Conservation (phyloP, 2,113 vertebrate genomes). For the Sigmodon hispidus region DNA sequence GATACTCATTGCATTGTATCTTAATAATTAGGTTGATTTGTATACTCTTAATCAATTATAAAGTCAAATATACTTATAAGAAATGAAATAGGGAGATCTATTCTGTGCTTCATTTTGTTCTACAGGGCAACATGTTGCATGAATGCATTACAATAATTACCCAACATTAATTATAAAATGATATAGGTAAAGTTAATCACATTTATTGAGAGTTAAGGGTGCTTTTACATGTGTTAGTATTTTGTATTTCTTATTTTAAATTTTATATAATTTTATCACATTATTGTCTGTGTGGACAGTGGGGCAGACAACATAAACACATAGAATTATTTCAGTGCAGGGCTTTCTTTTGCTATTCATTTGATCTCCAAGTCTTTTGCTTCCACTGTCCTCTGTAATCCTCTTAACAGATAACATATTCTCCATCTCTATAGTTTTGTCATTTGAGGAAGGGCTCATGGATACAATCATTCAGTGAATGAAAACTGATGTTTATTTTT, state of each 20-base stretch:
- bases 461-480: neutral
- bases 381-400: neutral
- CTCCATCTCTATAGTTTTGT: neutral
- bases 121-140: neutral
- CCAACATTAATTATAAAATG: neutral
- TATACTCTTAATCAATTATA: neutral
- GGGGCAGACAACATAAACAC: neutral
- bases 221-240: neutral
- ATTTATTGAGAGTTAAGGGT: neutral
- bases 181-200: neutral
- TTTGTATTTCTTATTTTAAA: neutral
- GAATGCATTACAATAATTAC: neutral
- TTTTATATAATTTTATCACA: neutral
- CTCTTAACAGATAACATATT: neutral
- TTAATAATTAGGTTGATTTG: neutral
- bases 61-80: neutral
- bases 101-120: neutral
- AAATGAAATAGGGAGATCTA: neutral
- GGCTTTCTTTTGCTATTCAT: accelerated
- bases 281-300: neutral
- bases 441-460: neutral
- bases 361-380: neutral
- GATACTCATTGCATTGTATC: neutral
- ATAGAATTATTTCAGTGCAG: neutral
- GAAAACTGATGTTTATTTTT: neutral